A percentile compares a stretch with the other conserved stretches of the same genome.
Conservation (phyloP, 2,888 invertebrate genomes). For the Scelioninae gen. 1 region DNA sequence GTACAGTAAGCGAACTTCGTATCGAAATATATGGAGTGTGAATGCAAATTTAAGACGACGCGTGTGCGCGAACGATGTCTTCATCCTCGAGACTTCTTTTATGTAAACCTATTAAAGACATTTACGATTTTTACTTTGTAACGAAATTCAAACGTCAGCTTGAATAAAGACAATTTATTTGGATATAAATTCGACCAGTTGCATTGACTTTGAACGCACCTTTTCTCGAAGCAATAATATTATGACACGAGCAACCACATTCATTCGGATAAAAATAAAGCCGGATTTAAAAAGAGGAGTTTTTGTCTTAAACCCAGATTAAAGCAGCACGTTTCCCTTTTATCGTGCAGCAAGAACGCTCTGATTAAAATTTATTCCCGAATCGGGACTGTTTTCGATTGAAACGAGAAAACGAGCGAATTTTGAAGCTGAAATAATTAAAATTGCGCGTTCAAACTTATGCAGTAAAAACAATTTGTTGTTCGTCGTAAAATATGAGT, state of each 20-base stretch:
- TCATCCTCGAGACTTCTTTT: constrained; percentile 43
- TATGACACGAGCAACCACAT: constrained; percentile 32
- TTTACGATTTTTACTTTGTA: constrained; percentile 55
- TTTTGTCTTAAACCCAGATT: too few relatives aligned
- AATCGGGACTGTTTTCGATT: constrained; percentile 2
- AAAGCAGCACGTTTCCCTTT: too few relatives aligned
- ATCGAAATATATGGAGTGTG: constrained; percentile 41
- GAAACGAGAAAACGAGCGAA: constrained; percentile 11
- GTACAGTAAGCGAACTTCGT: constrained; percentile 1
- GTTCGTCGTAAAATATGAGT: constrained; percentile 58
- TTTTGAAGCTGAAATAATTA: constrained; percentile 22
- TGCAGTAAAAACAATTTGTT: constrained; percentile 47
- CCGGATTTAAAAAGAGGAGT: constrained; percentile 20
- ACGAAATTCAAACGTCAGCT: constrained; percentile 22
- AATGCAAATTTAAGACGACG: constrained; percentile 54
- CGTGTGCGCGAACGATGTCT: constrained; percentile 43
- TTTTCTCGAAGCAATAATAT: constrained; percentile 25
- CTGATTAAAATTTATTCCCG: constrained; percentile 7
- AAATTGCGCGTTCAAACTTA: constrained; percentile 11
- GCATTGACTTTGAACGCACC: constrained; percentile 38
- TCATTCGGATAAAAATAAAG: constrained; percentile 44
- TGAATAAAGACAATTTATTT: constrained; percentile 50
- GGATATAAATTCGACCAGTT: constrained; percentile 36
- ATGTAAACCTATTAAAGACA: constrained; percentile 39
- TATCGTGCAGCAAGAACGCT: too few relatives aligned